Evolutionary conservation across 2,113 vertebrate species (phyloP), one percentile per base, ranked within the genome.

Genomic region (Alectura lathami): DNA sequence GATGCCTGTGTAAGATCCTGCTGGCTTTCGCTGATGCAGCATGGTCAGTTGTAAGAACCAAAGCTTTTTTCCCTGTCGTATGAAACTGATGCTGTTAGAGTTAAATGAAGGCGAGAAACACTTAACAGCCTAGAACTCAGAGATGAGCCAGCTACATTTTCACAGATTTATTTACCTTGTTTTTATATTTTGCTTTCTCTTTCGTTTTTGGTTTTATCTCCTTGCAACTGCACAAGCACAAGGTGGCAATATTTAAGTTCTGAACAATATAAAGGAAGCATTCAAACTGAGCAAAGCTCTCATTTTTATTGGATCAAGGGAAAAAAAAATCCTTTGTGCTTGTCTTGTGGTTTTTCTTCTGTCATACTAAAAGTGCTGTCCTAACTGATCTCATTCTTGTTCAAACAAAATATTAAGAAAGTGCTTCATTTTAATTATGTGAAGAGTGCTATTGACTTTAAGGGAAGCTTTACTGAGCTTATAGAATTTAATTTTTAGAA

Each of bases 401-500:
- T 93, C 24, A 91, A 89, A 64, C 66, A 94, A 92, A 89, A 16
- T 94, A 73, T 79, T 89, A 87, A 0, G 56, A 26, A 83, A 70
- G 34, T 47, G 29, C 42, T 88, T 91, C 62, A 75, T 93, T 86
- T 92, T 90, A 90, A 57, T 76, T 64, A 56, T 32, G 34, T 26
- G 29, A 69, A 60, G 50, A 70, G 13, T 54, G 23, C 20, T 85
- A 62, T 83, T 94, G 75, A 75, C 72, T 95, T 80, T 54, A 89
- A 91, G 51, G 47, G 38, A 85, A 88, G 47, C 67, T 85, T 83
- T 91, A 50, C 43, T 88, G 68, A 85, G 32, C 13, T 92, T 75
- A 73, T 69, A 43, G 72, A 82, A 62, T 80, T 89, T 87, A 83
- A 76, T 84, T 94, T 95, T 92, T 87, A 85, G 63, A 94, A 92